A percentile compares a stretch with the other conserved stretches of the same genome.
Conservation (phyloP, 2,113 vertebrate genomes). For the Accipiter cooperii region DNA sequence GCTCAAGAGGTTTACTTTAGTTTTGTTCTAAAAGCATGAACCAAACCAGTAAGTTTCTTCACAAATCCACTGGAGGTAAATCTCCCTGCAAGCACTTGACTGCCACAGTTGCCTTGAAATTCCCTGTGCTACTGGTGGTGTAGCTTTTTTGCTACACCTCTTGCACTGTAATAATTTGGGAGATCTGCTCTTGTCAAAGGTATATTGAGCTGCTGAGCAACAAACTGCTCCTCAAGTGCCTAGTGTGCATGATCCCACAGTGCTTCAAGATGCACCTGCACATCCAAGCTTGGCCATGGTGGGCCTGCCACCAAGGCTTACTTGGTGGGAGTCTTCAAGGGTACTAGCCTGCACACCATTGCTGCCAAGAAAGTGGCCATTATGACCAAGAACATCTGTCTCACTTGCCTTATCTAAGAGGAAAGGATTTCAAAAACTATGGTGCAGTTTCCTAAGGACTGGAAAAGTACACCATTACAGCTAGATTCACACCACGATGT, state of each 20-base stretch:
- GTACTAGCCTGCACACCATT: neutral
- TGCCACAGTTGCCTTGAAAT: neutral
- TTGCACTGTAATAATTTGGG: neutral
- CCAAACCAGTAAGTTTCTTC: neutral
- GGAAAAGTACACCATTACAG: neutral
- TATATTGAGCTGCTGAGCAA: neutral
- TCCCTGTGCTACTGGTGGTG: neutral
- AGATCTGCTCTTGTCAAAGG: neutral
- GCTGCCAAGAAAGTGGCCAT: rapidly evolving
- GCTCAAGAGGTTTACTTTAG: neutral
- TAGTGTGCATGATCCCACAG: neutral
- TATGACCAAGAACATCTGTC: neutral
- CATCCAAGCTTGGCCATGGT: no score
- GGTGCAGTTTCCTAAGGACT: neutral
- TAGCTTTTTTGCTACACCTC: neutral
- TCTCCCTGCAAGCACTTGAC: neutral
- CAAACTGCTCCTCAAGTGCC: neutral
- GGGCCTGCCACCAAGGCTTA: neutral
- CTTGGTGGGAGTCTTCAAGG: neutral
- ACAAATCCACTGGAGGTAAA: neutral
- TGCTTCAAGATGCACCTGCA: neutral
- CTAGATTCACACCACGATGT: neutral
- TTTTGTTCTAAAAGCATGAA: neutral
- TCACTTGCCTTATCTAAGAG: neutral
- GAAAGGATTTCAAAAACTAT: neutral